Evolutionary conservation across 53 echinoderm and acorn worm species (phyloP), one percentile per base, ranked within the genome.

Genomic region (Stichopus horrens): DNA sequence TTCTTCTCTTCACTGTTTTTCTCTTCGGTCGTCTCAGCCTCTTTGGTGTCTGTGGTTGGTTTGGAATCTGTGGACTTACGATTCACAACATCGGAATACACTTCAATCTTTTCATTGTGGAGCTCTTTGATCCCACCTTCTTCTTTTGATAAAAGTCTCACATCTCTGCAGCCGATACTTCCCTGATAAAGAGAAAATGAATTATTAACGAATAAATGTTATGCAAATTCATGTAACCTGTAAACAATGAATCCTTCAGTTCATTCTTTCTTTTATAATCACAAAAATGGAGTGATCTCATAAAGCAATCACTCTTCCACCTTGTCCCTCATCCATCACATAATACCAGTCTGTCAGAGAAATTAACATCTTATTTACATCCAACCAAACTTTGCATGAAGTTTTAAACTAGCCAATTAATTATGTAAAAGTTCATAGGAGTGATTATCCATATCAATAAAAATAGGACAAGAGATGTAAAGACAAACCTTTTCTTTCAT

Each of bases 141-240:
- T 7, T 94, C 92, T 80, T 96, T 91, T 20, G 92, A 90, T 83
- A 94, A 88, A 57, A 93, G 90, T 16, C 96, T 89, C 66, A 96
- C 91, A 58, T 96, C 96, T 81, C 93, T 71, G 88, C 94, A 96
- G n/a, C 76, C 89, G 14, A 96, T 94, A 53, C 94, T 83, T 58
- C 92, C 94, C 94, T 96, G 74, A 18, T 54, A 77, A 37, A 22
- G 4, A 76, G 19, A 63, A 7, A 52, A 4, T 59, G 11, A 11
- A 59, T 59, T 9, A 59, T 59, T 4, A 59, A 59, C 8, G 4
- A 59, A 11, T 9, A 59, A 9, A 59, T 9, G 8, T 59, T 59
- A 59, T 8, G 8, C 8, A 8, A 59, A 11, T 11, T 9, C 59
- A 59, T 11, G 0, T 59, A 59, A 59, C 59, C 4, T 59, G 59